Evolutionary conservation across 2,888 invertebrate genomes (phyloP).

Genomic region (Scelioninae gen. 1): DNA sequence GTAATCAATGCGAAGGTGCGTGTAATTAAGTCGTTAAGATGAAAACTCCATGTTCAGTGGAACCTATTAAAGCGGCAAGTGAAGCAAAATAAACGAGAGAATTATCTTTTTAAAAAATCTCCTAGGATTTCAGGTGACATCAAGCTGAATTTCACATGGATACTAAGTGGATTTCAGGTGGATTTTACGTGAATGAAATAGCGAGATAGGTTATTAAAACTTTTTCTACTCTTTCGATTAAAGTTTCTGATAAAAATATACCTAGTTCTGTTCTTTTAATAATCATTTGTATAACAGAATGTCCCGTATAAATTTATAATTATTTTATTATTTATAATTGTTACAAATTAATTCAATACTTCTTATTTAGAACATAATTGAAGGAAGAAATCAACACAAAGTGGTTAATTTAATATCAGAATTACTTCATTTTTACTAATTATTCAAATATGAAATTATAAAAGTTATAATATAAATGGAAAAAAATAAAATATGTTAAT

Average conservation of each 20-base stretch:
- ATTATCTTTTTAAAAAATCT: constrained; percentile 42
- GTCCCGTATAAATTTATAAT: constrained; percentile 6
- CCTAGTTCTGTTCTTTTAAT: constrained; percentile 17
- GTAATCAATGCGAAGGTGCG: constrained; percentile 35
- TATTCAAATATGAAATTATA: no score
- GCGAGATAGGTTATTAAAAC: constrained; percentile 42
- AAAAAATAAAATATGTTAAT: no score
- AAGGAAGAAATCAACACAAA: no score
- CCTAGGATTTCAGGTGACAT: constrained; percentile 21
- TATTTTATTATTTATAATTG: background rate
- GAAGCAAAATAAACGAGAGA: constrained; percentile 27
- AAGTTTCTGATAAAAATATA: constrained; percentile 48
- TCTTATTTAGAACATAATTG: no score
- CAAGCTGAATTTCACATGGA: constrained; percentile 24
- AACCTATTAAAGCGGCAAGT: constrained; percentile 20
- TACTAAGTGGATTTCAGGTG: constrained; percentile 41
- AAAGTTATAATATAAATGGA: no score
- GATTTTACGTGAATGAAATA: constrained; percentile 53
- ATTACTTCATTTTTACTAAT: no score
- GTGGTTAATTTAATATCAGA: no score
- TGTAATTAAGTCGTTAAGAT: constrained; percentile 40
- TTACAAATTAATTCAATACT: background rate
- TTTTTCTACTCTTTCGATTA: constrained; percentile 48
- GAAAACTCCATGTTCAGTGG: constrained; percentile 11
- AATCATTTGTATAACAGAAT: constrained; percentile 23